phyloP scores from a whole-genome alignment of 2,113 vertebrate genomes.

The Trachemys scripta region DNA sequence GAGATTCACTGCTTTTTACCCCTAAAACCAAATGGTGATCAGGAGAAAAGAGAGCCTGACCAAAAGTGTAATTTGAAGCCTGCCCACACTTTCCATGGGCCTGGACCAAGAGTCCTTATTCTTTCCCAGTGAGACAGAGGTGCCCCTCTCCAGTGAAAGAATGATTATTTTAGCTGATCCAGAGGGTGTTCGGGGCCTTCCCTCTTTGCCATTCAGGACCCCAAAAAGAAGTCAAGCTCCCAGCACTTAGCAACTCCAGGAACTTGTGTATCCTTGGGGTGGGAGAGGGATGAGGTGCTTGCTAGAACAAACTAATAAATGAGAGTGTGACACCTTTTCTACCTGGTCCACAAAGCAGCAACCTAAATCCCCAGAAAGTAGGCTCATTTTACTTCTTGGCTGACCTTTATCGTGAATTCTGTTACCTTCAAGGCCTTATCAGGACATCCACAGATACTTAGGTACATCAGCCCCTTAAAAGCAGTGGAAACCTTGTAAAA shows the following conservation, averaged over 20 bases:
- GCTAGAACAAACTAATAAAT: rapidly evolving
- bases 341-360: background rate
- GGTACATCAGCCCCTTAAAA: background rate
- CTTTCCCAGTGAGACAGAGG: background rate
- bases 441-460: rapidly evolving
- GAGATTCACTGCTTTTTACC: background rate
- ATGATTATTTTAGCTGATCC: background rate
- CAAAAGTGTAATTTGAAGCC: background rate
- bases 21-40: background rate
- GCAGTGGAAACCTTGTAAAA: background rate
- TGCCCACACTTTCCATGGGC: rapidly evolving
- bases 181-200: rapidly evolving
- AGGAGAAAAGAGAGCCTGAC: background rate
- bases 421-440: background rate
- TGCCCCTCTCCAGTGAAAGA: background rate
- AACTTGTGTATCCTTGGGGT: background rate
- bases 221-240: background rate
- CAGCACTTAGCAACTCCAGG: background rate
- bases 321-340: background rate
- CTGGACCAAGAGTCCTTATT: background rate
- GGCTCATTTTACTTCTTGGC: background rate
- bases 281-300: background rate
- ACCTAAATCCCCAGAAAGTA: background rate
- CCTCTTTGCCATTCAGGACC: rapidly evolving
- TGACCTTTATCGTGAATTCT: background rate